Evolutionary conservation across 2,797 vertebrate species (phyloP), one percentile per base, ranked within the genome.

Genomic region (Malurus leucopterus): DNA sequence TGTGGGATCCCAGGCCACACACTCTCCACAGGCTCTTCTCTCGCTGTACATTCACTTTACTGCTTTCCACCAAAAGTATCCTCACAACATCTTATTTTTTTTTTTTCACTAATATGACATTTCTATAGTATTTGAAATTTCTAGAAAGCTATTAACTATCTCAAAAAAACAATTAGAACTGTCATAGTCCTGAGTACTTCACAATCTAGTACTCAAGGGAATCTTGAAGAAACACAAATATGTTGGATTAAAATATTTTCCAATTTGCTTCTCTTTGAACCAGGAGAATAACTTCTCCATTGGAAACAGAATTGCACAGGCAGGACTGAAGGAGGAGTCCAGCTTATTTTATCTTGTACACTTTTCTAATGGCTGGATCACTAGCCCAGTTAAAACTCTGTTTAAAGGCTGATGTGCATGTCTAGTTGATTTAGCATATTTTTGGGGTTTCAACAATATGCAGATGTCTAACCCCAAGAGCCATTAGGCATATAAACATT

Each of bases 381-480:
- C 24, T 16, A 61, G 4, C 17, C n/a, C 59, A 65, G 30, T 24
- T 67, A 90, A 78, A 91, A 51, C 24, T 51, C 30, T 24, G 4
- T 82, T 91, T 72, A 78, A 57, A 30, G 44, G 4, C 17, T 63
- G 22, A 69, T 80, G 4, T 50, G 7, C 32, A 20, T 63, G 19
- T 70, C 53, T n/a, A 32, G 49, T 51, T 53, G 27, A 68, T 77
- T 91, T 72, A 85, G 13, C 24, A 49, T 59, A 17, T 12, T 72
- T 94, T 75, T 13, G 18, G 16, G 32, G 38, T 50, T 80, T 85
- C 75, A 51, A 3, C 43, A 77, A 57, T 22, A 83, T 13, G 32
- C n/a, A 77, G 59, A 83, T 71, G 58, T 78, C 29, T 73, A 83
- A 87, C 6, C 43, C 73, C 55, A 61, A 70, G 44, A 92, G 13